phyloP scores from a whole-genome alignment of 1,140 invertebrate species.

The Phenacoccus solenopsis region DNA sequence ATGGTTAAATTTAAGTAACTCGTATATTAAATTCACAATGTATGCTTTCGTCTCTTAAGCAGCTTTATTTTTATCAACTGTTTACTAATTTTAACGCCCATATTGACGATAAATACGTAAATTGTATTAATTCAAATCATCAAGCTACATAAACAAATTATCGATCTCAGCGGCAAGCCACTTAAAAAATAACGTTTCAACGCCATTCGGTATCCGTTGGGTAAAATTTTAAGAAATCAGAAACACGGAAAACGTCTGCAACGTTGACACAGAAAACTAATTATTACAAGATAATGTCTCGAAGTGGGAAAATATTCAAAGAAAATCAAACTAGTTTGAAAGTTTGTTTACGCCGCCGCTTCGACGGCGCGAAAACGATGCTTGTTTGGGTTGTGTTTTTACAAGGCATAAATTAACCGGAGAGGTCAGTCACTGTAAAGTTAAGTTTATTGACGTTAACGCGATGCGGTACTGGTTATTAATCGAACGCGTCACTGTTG shows the following conservation, averaged over 20 bases:
- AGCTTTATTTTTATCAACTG: too few species aligned
- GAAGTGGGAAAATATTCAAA: not conserved
- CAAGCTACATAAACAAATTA: constrained; percentile 4
- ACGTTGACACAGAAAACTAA: not conserved
- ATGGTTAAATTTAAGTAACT: too few species aligned
- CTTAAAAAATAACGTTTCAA: not conserved
- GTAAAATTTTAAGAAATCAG: not conserved
- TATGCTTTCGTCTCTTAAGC: too few species aligned
- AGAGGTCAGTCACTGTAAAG: not conserved
- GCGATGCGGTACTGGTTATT: too few species aligned
- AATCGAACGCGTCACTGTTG: too few species aligned
- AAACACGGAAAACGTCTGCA: not conserved
- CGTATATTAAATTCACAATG: too few species aligned
- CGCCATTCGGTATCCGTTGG: not conserved
- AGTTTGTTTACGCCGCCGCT: not conserved
- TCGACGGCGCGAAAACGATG: not conserved
- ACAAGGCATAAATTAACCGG: not conserved
- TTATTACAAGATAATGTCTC: not conserved
- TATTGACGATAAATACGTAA: too few species aligned
- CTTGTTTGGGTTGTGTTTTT: not conserved
- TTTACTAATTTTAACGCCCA: too few species aligned
- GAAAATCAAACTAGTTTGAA: not conserved
- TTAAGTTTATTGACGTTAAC: too few species aligned
- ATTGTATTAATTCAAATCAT: too few species aligned
- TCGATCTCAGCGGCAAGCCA: not conserved